A percentile compares a stretch with the other conserved stretches of the same genome.
These are phyloP conservation scores for Drymodes brunneopygia DNA, from an alignment of 2,113 vertebrate species.

Conservation along the genomic window DNA sequence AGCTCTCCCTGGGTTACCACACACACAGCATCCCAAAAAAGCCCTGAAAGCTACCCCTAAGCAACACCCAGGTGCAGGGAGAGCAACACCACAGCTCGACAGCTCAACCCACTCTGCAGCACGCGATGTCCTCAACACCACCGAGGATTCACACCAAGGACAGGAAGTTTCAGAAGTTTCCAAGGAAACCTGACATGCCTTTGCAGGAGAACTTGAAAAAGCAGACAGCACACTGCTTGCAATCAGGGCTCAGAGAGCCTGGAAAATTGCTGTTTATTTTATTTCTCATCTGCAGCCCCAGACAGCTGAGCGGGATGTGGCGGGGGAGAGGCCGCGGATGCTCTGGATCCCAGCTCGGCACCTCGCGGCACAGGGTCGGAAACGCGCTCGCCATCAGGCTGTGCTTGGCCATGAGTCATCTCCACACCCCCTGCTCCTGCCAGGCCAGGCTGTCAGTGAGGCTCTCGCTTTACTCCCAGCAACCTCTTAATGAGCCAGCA, in stretches of 20 bases:
- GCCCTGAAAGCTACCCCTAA: neutral
- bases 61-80: neutral
- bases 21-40: neutral
- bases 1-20: neutral
- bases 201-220: neutral
- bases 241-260: neutral
- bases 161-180: neutral
- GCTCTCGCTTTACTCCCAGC: neutral
- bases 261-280: neutral
- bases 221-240: neutral
- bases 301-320: neutral
- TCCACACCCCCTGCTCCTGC: neutral
- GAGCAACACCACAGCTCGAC: accelerated
- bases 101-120: neutral
- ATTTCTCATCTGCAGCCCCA: neutral
- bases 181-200: neutral
- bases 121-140: neutral
- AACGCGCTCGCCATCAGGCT: neutral
- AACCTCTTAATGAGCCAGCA: neutral
- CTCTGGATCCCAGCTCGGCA: neutral
- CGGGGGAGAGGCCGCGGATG: neutral
- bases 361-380: accelerated
- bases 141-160: neutral
- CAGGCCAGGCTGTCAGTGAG: neutral
- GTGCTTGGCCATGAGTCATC: neutral